Evolutionary conservation across 2,888 invertebrate genomes (phyloP).

Genomic region (Folsomia candida): DNA sequence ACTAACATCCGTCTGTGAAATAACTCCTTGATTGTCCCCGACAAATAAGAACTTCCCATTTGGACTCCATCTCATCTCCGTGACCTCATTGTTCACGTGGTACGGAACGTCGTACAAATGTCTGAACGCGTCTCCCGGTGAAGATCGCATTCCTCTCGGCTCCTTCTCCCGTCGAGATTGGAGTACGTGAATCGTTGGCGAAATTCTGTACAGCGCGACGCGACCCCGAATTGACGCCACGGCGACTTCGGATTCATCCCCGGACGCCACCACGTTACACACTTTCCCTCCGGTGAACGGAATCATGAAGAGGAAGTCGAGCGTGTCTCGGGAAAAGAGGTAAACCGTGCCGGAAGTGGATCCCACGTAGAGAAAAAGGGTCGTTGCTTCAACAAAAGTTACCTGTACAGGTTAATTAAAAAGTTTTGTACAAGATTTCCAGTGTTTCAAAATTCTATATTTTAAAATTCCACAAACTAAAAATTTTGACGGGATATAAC

Average conservation of each 20-base stretch:
- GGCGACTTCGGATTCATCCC: conserved; percentile 47
- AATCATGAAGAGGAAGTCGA: conserved; percentile 45
- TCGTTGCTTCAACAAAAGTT: conserved; percentile 46
- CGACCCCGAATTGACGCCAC: conserved; percentile 46
- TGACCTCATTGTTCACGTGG: conserved; percentile 46
- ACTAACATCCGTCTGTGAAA: conserved; percentile 49
- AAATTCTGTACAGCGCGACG: conserved; percentile 44
- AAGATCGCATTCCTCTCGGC: conserved; percentile 1
- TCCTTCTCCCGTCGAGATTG: conserved; percentile 10
- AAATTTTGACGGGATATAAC: too few species aligned
- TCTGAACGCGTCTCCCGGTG: conserved; percentile 31
- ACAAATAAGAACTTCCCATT: conserved; percentile 48
- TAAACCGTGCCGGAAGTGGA: conserved; percentile 46
- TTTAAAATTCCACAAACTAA: too few species aligned
- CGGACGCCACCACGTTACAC: conserved; percentile 39
- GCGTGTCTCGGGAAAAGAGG: conserved; percentile 44
- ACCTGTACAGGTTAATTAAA: too few species aligned
- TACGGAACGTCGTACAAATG: conserved; percentile 42
- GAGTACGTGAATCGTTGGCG: conserved; percentile 32
- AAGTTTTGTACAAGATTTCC: too few species aligned
- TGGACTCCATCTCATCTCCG: conserved; percentile 48
- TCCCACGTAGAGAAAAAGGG: conserved; percentile 45
- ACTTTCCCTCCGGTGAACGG: conserved; percentile 50
- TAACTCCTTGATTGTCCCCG: conserved; percentile 46
- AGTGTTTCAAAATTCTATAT: too few species aligned